Base-by-base conservation (phyloP, 2,113 vertebrate species). In the Cyphomyrus plagiostoma region DNA sequence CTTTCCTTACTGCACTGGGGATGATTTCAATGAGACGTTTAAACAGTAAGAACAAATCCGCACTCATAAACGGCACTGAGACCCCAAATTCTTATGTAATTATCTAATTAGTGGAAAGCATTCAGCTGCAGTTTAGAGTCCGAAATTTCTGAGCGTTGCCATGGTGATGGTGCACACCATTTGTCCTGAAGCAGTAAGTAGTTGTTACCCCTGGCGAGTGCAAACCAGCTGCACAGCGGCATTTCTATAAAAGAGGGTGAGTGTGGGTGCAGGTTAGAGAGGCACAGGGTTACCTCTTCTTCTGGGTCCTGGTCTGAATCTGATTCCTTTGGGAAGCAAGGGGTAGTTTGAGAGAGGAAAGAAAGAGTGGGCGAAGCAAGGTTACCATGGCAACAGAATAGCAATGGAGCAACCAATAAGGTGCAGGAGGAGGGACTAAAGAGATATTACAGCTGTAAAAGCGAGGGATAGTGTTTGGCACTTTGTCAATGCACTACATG, bases 221-320 rank as follows among this genome's bases (percentile, higher is more conserved):
- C 85, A 21, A 66, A 58, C 52, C 87, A 17, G 77, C 42, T 82
- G 19, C 26, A 77, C 52, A 39, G 49, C 30, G 89, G 91, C 62
- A 26, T 10, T 70, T 66, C n/a, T 70, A 30, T 70, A 30, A 70
- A 70, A 70, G 62, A 30, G n/a, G 26, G 91, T 80, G 1, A 80
- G 21, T 91, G 91, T 91, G 84, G 88, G 89, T 93, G 88, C 66
- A 91, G 89, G 89, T 87, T 52, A 91, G 83, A 89, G 88, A 91
- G 91, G 92, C 91, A 77, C 88, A 89, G 90, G 94, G 93, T 98
- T 99, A 99, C 98, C 98, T 99, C 98, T 94, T 98, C 97, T 90
- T 99, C 98, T 94, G 95, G 96, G 91, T 99, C 98, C 94, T 97
- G 98, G 91, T 99, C 98, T 93, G 98, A 99, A 94, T 99, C 98